Base-by-base conservation (phyloP, 2,888 invertebrate genomes). In the Candidula unifasciata region DNA sequence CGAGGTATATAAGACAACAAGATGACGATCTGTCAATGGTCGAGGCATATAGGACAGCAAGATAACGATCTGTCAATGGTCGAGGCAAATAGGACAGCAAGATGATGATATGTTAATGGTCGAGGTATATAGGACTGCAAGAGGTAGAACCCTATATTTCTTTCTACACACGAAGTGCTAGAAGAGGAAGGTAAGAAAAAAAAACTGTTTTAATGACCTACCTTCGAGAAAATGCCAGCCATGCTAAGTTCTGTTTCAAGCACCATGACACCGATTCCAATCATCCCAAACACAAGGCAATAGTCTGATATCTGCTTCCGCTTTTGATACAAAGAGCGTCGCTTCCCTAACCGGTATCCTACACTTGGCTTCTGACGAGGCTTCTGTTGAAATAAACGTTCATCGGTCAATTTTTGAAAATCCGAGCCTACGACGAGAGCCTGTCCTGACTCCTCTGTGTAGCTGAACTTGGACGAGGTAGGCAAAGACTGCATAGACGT, bases 251-350 rank as follows among this genome's bases (percentile, higher is more conserved):
- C 99, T 95, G 98, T 99, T 95, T 99, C 99, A 95, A 99, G 96
- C 93, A 99, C 97, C 99, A 99, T 99, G 94, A 98, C 96, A 94
- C 97, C 96, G 95, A 99, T 99, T 93, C 99, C 99, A 95, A 99
- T 97, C 97, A 99, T 97, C 92, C 98, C 99, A 97, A 99, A 99
- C 90, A 99, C 98, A 92, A 99, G 96, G 89, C 99, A 99, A 95
- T 99, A 99, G 95, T 99, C 99, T 95, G 98, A 98, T 94, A 99
- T 98, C 94, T 98, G 95, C 95, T 99, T 98, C 92, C 99, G 95
- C 95, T 98, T 98, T 95, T 99, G 99, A 95, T 99, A 99, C 93
- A 99, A 96, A 90, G 97, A 97, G 96, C 99, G 99, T 95, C 99
- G 96, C 93, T 98, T 96, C 92, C 99, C 99, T 94, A 99, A 96